Conservation (phyloP, 2,113 vertebrate species). For the Columbina picui region DNA sequence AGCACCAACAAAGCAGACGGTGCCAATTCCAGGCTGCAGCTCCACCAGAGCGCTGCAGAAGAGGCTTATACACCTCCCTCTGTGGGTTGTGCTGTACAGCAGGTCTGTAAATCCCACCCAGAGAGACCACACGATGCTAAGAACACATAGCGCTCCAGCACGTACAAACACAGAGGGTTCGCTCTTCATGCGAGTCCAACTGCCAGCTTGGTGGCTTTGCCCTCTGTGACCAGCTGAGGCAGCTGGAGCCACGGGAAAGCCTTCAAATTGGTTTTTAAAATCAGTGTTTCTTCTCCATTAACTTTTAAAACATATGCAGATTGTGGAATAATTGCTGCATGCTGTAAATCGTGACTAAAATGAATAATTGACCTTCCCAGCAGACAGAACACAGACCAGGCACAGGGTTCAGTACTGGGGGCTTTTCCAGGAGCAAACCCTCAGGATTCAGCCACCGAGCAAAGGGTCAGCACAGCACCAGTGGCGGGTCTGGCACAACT, state of each 20-base stretch:
- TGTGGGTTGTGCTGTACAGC: accelerated
- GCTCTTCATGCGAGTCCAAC: background rate
- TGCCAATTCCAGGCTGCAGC: no score
- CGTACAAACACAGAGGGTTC: background rate
- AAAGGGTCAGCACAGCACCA: background rate
- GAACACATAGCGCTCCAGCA: accelerated
- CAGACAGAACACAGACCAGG: no score
- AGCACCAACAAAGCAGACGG: accelerated
- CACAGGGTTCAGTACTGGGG: accelerated
- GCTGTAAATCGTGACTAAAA: background rate
- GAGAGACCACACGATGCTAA: background rate
- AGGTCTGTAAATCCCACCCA: background rate
- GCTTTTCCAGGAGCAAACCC: background rate
- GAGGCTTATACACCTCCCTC: background rate
- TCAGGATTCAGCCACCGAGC: no score
- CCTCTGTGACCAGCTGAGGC: background rate
- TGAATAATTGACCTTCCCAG: background rate
- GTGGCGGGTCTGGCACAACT: background rate
- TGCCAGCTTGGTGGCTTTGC: background rate
- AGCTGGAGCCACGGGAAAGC: background rate
- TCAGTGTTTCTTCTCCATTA: background rate
- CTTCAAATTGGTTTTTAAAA: background rate
- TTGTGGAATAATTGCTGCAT: background rate
- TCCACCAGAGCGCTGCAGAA: background rate
- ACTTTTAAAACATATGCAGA: background rate